Percentiles rank a stretch among this genome's conserved stretches.
phyloP scores from a whole-genome alignment of 2,888 invertebrate genomes.

The Volucella bombylans region DNA sequence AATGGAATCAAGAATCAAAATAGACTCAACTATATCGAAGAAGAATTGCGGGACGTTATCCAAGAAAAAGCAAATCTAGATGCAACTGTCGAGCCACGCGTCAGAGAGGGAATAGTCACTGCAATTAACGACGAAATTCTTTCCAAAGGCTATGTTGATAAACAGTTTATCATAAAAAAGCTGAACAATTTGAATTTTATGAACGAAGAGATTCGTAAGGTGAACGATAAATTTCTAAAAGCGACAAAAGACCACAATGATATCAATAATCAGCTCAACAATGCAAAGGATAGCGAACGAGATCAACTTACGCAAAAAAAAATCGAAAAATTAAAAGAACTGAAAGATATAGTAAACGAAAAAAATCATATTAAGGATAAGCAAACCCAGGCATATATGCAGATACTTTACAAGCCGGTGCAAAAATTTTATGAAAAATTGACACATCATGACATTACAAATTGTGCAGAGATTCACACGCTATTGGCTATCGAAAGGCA shows the following conservation, averaged over 20 bases:
- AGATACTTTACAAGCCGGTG: background rate
- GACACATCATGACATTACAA: slow-evolving; percentile 6
- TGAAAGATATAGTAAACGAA: too few species aligned
- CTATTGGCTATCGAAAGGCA: slow-evolving; percentile 13
- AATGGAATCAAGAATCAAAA: slow-evolving; percentile 5
- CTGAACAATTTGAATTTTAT: background rate
- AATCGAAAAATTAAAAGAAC: too few species aligned
- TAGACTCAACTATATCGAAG: background rate
- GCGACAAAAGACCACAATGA: background rate
- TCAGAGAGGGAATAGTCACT: background rate
- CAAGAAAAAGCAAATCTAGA: background rate
- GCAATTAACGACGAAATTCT: background rate
- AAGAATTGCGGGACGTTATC: background rate
- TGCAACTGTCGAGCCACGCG: background rate
- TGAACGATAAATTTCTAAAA: background rate
- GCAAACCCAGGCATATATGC: background rate
- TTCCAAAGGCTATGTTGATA: background rate
- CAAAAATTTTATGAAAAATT: background rate
- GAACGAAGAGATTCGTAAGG: background rate
- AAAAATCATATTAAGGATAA: background rate
- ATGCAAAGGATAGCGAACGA: too few species aligned
- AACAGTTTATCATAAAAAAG: background rate
- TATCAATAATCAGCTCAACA: too few species aligned
- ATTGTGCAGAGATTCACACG: slow-evolving; percentile 48
- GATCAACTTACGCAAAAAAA: too few species aligned